Evolutionary conservation across 1,140 invertebrate genomes (phyloP).

Genomic region (Vanessa atalanta): DNA sequence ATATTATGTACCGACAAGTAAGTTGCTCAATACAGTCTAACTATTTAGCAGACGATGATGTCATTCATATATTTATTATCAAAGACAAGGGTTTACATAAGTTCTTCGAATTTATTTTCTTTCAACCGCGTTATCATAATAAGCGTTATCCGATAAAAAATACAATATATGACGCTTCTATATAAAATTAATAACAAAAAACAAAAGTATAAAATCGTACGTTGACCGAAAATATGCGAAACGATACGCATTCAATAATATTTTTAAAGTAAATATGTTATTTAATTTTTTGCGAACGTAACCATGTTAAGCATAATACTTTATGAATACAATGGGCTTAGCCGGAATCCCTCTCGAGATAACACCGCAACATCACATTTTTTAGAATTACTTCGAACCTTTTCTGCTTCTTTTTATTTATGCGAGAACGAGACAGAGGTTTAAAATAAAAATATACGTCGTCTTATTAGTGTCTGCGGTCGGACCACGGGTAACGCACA

Average conservation of each 20-base stretch:
- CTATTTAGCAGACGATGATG: neutral
- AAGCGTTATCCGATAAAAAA: constrained; percentile 2
- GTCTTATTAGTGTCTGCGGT: constrained; percentile 8
- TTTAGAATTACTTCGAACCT: neutral
- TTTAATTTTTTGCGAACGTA: neutral
- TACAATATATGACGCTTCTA: neutral
- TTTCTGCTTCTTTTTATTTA: neutral
- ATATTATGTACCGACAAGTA: too few relatives aligned
- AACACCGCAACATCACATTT: neutral
- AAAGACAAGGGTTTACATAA: constrained; percentile 1
- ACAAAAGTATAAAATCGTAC: neutral
- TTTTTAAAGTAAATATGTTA: too few relatives aligned
- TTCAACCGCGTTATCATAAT: neutral
- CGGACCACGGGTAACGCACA: constrained; percentile 21
- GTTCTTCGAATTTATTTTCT: neutral
- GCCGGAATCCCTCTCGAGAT: neutral
- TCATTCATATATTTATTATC: neutral
- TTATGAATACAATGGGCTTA: constrained; percentile 3
- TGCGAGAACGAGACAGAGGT: neutral
- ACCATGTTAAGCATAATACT: neutral
- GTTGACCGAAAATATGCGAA: neutral
- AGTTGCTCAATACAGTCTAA: too few relatives aligned
- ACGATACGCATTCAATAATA: too few relatives aligned
- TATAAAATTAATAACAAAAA: neutral
- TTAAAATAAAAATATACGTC: neutral